Conservation (phyloP, 2,113 vertebrate genomes). For the Crypturellus undulatus region DNA sequence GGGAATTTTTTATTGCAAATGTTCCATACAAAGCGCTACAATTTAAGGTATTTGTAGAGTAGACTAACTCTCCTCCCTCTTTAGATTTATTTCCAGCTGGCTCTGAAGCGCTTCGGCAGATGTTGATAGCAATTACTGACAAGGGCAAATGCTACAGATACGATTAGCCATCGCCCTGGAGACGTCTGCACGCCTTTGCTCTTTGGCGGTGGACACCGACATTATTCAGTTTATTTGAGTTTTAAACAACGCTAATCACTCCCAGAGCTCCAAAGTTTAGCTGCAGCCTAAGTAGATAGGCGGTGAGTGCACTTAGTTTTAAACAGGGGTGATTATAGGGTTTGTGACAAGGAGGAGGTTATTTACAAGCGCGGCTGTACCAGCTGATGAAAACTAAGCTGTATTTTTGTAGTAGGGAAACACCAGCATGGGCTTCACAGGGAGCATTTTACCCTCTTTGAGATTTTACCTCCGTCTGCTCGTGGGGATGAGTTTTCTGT, state of each 20-base stretch:
- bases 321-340: background rate
- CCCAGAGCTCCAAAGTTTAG: background rate
- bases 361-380: background rate
- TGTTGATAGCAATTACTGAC: background rate
- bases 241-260: constrained; percentile 42
- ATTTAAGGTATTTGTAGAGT: background rate
- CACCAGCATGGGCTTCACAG: background rate
- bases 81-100: background rate
- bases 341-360: background rate
- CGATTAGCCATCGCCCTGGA: background rate
- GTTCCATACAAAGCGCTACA: background rate
- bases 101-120: background rate
- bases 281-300: background rate
- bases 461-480: background rate
- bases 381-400: background rate
- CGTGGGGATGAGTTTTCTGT: background rate
- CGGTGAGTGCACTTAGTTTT: background rate
- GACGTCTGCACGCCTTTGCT: constrained; percentile 10
- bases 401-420: background rate
- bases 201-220: background rate
- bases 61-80: background rate
- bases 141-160: background rate
- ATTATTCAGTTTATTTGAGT: constrained; percentile 41
- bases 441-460: background rate
- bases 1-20: background rate